Evolutionary conservation across 2,888 invertebrate species (phyloP), one percentile per base, ranked within the genome.

Genomic region (Temnothorax ravouxi): DNA sequence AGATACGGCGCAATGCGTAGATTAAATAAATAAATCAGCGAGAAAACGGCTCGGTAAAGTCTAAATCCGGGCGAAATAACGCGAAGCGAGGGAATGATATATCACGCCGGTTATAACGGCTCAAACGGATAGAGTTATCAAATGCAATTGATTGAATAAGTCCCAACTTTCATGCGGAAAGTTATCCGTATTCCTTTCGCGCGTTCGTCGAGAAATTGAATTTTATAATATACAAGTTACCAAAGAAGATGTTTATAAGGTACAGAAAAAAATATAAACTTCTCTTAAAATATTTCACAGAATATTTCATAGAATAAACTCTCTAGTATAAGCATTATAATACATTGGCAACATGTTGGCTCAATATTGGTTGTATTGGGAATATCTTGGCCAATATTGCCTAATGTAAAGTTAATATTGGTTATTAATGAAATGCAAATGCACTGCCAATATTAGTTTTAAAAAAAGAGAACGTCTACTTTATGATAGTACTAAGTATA

Each of bases 11-110:
- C 72, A 25, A 59, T 47, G 71, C 38, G 59, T 38, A 80, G 74
- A 80, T 72, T 72, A 72, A 80, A 80, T 80, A 72, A 80, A 80
- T 72, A 80, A 80, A 72, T 80, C 72, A 71, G 79, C 25, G 72
- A 25, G 79, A 50, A 80, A 80, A 80, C 25, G 38, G 47, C 47
- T 59, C 38, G 59, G 25, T 72, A 59, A 52, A 25, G 38, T 64
- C 64, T 62, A 72, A 80, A 80, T 59, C 59, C 38, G 38, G 13
- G 18, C 38, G n/a, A 71, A 80, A 47, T 80, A 72, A 50, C 47
- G 47, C 47, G 59, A 72, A 47, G 72, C 47, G 47, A 61, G 38
- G n/a, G n/a, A 21, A 61, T 80, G 34, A 72, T 72, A 25, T 61
- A 72, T 80, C 59, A 34, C 34, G 29, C 13, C 25, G 13, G 4